Conservation (phyloP, 2,888 invertebrate species). For the Coenonympha glycerion region DNA sequence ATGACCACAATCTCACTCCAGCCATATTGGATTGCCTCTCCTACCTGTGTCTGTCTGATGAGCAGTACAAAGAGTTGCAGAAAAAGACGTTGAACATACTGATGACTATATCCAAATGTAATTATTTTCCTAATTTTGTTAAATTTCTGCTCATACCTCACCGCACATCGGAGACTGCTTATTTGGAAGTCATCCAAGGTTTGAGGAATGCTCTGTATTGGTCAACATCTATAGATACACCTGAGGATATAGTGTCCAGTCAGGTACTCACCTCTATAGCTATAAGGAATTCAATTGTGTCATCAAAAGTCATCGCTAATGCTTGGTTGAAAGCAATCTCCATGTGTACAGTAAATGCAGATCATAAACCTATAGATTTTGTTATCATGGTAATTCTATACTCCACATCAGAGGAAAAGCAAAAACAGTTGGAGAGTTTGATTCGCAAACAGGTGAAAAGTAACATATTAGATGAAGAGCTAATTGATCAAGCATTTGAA, state of each 20-base stretch:
- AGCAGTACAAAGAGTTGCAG: conserved; percentile 74
- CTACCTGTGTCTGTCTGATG: conserved; percentile 76
- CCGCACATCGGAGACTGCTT: conserved; percentile 47
- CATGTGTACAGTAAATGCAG: conserved; percentile 60
- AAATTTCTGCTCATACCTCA: conserved; percentile 76
- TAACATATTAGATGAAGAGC: conserved; percentile 74
- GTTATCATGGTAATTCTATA: conserved; percentile 79
- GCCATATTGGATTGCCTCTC: conserved; percentile 81
- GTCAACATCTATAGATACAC: conserved; percentile 54
- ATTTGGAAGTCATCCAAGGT: conserved; percentile 60
- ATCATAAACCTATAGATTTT: conserved; percentile 81
- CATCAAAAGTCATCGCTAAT: conserved; percentile 73
- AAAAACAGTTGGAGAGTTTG: conserved; percentile 77
- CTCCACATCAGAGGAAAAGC: conserved; percentile 76
- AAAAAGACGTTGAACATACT: conserved; percentile 76
- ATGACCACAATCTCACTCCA: conserved; percentile 75
- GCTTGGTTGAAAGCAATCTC: conserved; percentile 77
- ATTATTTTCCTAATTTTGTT: conserved; percentile 72
- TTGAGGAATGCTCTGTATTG: conserved; percentile 71
- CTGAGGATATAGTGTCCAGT: conserved; percentile 73
- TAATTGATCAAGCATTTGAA: conserved; percentile 74
- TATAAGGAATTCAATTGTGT: conserved; percentile 73
- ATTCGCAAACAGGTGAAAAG: conserved; percentile 79
- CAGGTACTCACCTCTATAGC: conserved; percentile 77
- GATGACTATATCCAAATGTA: conserved; percentile 60